Base-by-base conservation (phyloP, 2,113 vertebrate species). In the Rhea americana region DNA sequence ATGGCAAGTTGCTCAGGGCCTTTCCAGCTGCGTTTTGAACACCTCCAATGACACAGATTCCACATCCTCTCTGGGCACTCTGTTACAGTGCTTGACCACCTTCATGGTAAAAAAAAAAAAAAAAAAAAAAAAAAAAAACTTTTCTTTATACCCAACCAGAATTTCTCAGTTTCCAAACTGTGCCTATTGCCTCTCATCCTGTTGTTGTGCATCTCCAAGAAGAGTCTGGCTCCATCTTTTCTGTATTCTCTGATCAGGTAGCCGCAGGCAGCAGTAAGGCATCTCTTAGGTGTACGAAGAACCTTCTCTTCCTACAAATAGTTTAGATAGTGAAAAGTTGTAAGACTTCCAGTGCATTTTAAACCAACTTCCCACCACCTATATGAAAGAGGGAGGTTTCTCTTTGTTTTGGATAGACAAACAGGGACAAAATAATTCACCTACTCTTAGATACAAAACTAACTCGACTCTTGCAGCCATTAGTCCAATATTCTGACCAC, bases 221-320 rank as follows among this genome's bases (percentile, higher is more conserved):
- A 59, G 28, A 53, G 39, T 55, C 37, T 74, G n/a, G 39, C 47
- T 59, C n/a, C 20, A 22, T 24, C 79, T 83, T 43, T 43, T 63
- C 45, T 3, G 0, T 24, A 12, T 68, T 76, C 70, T 68, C 41
- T 0, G 0, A 21, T 5, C 53, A 87, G 51, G 53, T 59, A 30
- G 43, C 2, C 67, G 47, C 74, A 70, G 55, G 37, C 10, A 55
- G 55, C 66, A 82, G 22, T 41, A 62, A 67, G 20, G 25, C 51
- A 47, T 72, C 41, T 41, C 12, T 18, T 35, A 35, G 35, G 35
- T 35, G 35, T 35, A 35, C 35, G 35, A 35, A 35, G 53, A 87
- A 68, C 37, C 28, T 47, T 77, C 37, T 43, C 59, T 67, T 81
- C 65, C 50, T 53, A 53, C 50, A 72, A 26, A 15, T 20, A 82